Evolutionary conservation across 1,140 invertebrate genomes (phyloP).

Genomic region (Ladona fulva): DNA sequence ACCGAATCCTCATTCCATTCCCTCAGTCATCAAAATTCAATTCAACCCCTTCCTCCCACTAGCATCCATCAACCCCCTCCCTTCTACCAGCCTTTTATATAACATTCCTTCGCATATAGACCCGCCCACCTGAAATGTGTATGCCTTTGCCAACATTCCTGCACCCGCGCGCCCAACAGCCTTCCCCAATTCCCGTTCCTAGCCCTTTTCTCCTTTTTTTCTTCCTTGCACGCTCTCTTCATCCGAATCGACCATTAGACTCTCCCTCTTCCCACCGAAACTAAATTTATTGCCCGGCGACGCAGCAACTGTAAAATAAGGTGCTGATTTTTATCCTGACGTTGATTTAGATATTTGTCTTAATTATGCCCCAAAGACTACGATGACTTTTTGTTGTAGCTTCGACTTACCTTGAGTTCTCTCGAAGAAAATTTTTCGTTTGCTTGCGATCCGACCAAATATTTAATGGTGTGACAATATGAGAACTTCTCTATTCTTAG

Average conservation of each 20-base stretch:
- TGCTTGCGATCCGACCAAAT: no score
- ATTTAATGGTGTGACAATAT: no score
- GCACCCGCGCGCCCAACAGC: background rate
- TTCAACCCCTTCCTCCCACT: background rate
- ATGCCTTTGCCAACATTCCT: constrained; percentile 4
- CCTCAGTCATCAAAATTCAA: background rate
- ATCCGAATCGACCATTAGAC: no score
- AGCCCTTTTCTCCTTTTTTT: background rate
- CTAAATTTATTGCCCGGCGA: no score
- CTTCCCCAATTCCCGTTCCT: background rate
- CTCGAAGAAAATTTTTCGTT: no score
- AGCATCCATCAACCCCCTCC: background rate
- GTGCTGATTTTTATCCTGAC: no score
- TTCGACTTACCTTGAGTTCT: no score
- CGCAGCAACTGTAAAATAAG: no score
- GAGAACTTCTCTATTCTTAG: no score
- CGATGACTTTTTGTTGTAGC: no score
- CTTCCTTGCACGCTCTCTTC: background rate
- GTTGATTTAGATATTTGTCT: no score
- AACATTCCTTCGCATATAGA: background rate
- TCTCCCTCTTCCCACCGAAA: background rate
- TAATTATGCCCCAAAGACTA: no score
- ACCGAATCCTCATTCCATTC: background rate
- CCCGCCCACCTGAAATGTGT: background rate
- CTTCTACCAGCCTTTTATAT: background rate